Evolutionary conservation across 2,797 vertebrate species (phyloP).

Genomic region (Sylvilagus floridanus): DNA sequence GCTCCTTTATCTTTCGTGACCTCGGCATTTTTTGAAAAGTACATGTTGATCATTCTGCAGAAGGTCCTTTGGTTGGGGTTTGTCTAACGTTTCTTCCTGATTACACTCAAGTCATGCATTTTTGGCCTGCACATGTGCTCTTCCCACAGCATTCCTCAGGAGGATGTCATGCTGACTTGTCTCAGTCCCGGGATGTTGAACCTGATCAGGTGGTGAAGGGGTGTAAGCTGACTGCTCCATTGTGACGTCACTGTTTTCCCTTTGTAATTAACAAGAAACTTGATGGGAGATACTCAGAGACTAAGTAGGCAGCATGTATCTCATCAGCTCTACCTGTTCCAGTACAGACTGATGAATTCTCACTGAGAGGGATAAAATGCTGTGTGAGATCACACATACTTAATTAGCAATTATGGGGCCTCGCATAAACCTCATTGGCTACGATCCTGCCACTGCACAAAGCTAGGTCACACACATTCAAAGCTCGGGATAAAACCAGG

Average conservation of each 20-base stretch:
- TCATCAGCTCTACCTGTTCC: neutral
- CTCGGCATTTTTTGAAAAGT: constrained; percentile 56
- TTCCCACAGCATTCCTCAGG: neutral
- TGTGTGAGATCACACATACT: neutral
- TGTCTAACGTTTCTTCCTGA: neutral
- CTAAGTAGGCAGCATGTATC: neutral
- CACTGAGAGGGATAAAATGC: neutral
- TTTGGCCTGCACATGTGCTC: neutral
- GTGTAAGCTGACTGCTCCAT: neutral
- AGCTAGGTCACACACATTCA: neutral
- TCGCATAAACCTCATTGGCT: too few species aligned
- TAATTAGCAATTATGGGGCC: too few species aligned
- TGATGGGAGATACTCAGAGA: neutral
- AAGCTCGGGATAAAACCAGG: neutral
- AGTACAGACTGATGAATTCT: neutral
- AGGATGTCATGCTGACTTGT: neutral
- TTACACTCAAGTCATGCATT: neutral
- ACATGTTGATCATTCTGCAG: neutral
- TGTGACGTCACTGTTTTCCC: neutral
- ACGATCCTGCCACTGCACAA: too few species aligned
- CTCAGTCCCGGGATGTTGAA: neutral
- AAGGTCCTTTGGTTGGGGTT: neutral
- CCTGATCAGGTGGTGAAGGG: neutral
- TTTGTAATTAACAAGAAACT: constrained; percentile 28
- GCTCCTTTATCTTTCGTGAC: constrained; percentile 28